Percentiles rank a stretch among this genome's conserved stretches.
phyloP scores from a whole-genome alignment of 1,140 invertebrate species.

The Conus betulinus region DNA sequence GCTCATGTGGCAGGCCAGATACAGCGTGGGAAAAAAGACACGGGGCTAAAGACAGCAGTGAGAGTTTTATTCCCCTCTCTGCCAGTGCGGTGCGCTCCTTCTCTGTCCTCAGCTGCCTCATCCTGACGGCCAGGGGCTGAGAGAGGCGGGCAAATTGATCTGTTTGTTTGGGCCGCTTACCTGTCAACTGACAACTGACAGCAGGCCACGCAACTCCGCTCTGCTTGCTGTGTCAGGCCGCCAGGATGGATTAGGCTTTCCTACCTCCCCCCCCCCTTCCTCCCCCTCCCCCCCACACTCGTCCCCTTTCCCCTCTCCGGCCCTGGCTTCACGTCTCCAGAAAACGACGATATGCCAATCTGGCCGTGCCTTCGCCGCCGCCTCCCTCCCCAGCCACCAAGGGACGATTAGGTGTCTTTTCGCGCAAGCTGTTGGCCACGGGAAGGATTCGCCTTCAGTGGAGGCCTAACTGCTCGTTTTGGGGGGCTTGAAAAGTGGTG shows the following conservation, averaged over 20 bases:
- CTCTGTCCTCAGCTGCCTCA: not conserved
- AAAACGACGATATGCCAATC: no score
- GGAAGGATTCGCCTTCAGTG: no score
- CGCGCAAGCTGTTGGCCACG: no score
- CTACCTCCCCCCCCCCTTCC: not conserved
- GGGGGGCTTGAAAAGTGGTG: no score
- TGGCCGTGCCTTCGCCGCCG: not conserved
- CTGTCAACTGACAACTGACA: not conserved
- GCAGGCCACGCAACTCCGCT: not conserved
- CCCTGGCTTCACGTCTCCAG: no score
- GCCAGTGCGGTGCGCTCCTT: not conserved
- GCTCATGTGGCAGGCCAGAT: no score
- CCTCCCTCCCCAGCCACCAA: not conserved
- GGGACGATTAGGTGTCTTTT: not conserved
- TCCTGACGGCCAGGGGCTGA: not conserved
- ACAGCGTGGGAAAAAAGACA: no score
- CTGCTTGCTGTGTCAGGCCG: not conserved
- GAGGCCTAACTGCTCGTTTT: no score
- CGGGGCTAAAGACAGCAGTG: no score
- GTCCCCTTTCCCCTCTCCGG: no score
- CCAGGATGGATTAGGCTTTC: not conserved
- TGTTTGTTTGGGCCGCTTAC: conserved; percentile 4
- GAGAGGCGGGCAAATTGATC: not conserved
- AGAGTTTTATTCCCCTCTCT: no score
- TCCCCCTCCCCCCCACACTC: no score